Conservation (phyloP, 2,113 vertebrate genomes). For the Nipponia nippon region DNA sequence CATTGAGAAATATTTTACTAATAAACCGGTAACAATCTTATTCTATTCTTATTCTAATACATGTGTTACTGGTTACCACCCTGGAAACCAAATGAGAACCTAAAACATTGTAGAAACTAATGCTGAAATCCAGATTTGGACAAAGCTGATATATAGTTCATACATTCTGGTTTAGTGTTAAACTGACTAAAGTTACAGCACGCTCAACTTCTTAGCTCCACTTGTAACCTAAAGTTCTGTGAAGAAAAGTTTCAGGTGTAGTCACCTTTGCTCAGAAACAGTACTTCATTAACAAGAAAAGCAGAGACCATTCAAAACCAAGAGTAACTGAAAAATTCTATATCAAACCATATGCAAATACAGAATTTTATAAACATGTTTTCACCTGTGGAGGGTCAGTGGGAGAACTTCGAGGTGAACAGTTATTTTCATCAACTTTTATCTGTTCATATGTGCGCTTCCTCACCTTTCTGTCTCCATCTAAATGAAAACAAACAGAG, state of each 20-base stretch:
- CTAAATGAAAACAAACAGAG: conserved; percentile 54
- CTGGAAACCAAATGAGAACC: background rate
- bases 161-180: background rate
- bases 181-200: background rate
- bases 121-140: background rate
- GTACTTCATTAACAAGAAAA: background rate
- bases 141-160: background rate
- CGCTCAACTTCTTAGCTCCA: background rate
- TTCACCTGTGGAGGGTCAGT: conserved; percentile 91
- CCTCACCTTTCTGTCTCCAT: conserved; percentile 86
- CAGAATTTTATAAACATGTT: background rate
- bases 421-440: conserved; percentile 84
- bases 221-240: background rate
- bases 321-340: background rate
- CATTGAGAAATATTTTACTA: background rate
- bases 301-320: background rate
- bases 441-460: conserved; percentile 93
- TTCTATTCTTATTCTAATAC: background rate
- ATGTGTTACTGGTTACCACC: background rate
- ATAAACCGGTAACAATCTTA: background rate
- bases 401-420: conserved; percentile 86
- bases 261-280: background rate
- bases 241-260: background rate
- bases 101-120: background rate
- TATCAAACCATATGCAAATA: background rate